These are phyloP conservation scores for Drosophila quinaria DNA, from an alignment of 2,888 invertebrate genomes.

Conservation along the genomic window DNA sequence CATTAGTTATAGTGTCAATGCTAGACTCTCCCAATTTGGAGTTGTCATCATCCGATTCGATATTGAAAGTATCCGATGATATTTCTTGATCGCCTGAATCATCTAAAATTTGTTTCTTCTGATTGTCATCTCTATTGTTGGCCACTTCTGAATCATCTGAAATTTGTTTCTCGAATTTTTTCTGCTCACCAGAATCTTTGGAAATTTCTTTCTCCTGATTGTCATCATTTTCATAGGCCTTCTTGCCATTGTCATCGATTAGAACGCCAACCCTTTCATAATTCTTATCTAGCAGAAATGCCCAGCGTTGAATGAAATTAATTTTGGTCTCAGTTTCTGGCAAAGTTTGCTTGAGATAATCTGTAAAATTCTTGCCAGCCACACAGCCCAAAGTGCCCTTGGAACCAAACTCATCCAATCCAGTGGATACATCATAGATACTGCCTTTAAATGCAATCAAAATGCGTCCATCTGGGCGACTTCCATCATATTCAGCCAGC, in stretches of 20 bases:
- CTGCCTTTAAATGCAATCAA: conserved; percentile 50
- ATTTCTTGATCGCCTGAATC: background rate
- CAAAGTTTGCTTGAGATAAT: conserved; percentile 29
- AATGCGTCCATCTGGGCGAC: conserved; percentile 55
- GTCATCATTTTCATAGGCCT: background rate
- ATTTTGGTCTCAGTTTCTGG: background rate
- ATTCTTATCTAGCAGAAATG: background rate
- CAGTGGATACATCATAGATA: conserved; percentile 56
- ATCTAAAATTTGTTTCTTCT: background rate
- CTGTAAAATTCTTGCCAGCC: conserved; percentile 51
- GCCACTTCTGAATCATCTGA: too few relatives aligned
- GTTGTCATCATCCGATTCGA: background rate
- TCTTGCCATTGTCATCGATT: background rate
- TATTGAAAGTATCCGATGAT: background rate
- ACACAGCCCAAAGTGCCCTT: conserved; percentile 31
- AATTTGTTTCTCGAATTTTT: too few relatives aligned
- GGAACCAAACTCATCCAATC: conserved; percentile 32
- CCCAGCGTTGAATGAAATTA: conserved; percentile 5
- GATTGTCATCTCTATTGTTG: too few relatives aligned
- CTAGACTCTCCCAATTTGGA: background rate
- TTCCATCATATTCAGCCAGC: conserved; percentile 49
- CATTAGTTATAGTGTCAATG: background rate
- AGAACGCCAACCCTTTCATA: conserved; percentile 1
- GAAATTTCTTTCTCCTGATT: too few relatives aligned
- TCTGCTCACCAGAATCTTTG: background rate